Percentiles rank a stretch among this genome's conserved stretches.
These are phyloP conservation scores for Muscicapa adusta DNA, from an alignment of 2,113 vertebrate genomes.

Conservation along the genomic window DNA sequence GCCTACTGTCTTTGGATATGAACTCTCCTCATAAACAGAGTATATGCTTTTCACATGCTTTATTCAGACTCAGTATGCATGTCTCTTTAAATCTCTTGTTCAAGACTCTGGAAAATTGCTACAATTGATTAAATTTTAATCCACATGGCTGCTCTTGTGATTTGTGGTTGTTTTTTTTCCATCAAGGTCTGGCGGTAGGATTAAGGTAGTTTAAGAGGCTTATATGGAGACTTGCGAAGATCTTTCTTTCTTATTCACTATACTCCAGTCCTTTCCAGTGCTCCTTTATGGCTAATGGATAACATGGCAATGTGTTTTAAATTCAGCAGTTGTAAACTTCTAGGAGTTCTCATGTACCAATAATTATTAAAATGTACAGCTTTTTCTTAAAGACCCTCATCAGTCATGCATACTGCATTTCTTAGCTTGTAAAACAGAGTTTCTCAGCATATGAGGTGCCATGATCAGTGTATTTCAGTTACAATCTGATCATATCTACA, in stretches of 20 bases:
- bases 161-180: background rate
- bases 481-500: background rate
- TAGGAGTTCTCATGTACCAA: background rate
- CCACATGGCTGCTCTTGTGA: background rate
- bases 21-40: background rate
- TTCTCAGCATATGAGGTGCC: background rate
- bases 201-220: background rate
- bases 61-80: background rate
- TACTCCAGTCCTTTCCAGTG: background rate
- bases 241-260: background rate
- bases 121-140: background rate
- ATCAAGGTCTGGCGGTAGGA: background rate
- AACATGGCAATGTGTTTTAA: background rate
- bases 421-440: background rate
- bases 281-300: background rate
- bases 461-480: background rate
- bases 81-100: background rate
- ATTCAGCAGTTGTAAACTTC: background rate
- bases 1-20: background rate
- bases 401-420: background rate
- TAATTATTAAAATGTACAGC: rapidly evolving
- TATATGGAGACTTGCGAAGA: background rate
- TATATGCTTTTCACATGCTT: background rate
- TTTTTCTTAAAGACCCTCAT: background rate
- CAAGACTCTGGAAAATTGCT: background rate